Conservation (phyloP, 2,888 invertebrate genomes). For the Xylota segnis region DNA sequence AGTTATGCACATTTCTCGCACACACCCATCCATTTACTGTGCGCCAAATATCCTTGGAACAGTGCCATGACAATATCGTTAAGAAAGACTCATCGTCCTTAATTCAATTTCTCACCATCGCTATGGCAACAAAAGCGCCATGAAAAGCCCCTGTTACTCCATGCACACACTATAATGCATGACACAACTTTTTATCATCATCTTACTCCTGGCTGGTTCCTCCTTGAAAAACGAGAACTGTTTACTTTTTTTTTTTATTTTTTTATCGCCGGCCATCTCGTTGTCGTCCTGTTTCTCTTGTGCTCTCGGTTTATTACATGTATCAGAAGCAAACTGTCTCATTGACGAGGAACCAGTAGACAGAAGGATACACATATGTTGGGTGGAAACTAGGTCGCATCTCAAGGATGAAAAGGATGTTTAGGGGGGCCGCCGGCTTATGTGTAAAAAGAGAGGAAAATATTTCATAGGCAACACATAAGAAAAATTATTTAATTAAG, state of each 20-base stretch:
- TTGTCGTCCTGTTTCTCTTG: not conserved
- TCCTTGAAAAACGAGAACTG: not conserved
- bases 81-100: slow-evolving; percentile 21
- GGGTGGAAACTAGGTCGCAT: slow-evolving; percentile 18
- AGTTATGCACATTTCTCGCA: too few species aligned
- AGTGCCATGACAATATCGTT: slow-evolving; percentile 20
- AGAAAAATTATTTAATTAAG: slow-evolving; percentile 22
- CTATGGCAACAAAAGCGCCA: not conserved
- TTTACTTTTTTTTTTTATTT: not conserved
- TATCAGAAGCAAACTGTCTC: not conserved
- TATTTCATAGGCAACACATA: not conserved
- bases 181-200: slow-evolving; percentile 4
- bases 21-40: not conserved
- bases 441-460: not conserved
- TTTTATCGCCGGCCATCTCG: not conserved
- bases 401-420: slow-evolving; percentile 33
- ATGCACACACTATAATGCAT: not conserved
- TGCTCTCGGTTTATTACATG: not conserved
- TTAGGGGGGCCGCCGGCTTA: not conserved
- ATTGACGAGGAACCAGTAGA: not conserved
- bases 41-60: slow-evolving; percentile 8
- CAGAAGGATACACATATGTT: not conserved
- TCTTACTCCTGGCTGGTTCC: not conserved
- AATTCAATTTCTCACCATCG: slow-evolving; percentile 27
- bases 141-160: not conserved